Percentiles rank a stretch among this genome's conserved stretches.
Evolutionary conservation across 2,113 vertebrate genomes (phyloP).

Genomic region (Nothocercus nigrocapillus): DNA sequence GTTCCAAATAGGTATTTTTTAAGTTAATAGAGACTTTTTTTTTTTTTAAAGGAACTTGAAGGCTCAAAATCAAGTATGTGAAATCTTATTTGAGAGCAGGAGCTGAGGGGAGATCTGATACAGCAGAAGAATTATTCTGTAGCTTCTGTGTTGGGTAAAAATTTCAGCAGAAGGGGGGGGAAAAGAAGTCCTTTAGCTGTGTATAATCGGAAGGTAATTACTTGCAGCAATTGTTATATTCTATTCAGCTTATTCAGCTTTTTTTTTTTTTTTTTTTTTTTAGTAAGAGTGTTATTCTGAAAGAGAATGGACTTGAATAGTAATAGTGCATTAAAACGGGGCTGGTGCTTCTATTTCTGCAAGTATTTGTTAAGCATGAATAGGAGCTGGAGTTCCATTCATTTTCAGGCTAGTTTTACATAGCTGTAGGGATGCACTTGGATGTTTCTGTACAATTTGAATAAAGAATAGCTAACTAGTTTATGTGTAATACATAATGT

Average conservation of each 20-base stretch:
- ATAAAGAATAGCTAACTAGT: not conserved
- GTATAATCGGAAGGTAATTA: not conserved
- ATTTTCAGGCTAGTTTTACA: not conserved
- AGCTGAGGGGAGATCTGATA: not conserved
- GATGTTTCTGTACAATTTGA: not conserved
- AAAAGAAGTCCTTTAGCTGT: not conserved
- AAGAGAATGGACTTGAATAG: not conserved
- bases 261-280: not conserved
- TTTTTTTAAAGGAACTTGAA: not conserved
- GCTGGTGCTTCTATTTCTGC: not conserved
- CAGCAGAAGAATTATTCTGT: not conserved
- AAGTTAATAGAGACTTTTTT: not conserved
- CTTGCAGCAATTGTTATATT: not conserved
- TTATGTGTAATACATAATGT: not conserved
- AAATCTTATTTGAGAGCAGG: not conserved
- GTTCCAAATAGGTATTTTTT: not conserved
- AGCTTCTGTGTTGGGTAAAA: not conserved
- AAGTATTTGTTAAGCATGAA: not conserved
- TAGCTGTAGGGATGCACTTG: not conserved
- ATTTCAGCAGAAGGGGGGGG: not conserved
- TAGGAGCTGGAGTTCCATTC: not conserved
- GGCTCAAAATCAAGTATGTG: not conserved
- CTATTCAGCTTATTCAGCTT: not conserved
- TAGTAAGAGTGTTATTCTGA: not conserved
- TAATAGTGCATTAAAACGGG: not conserved